Percentiles rank a stretch among this genome's conserved stretches.
phyloP scores from a whole-genome alignment of 1,140 invertebrate species.

The Eulimnadia texana region DNA sequence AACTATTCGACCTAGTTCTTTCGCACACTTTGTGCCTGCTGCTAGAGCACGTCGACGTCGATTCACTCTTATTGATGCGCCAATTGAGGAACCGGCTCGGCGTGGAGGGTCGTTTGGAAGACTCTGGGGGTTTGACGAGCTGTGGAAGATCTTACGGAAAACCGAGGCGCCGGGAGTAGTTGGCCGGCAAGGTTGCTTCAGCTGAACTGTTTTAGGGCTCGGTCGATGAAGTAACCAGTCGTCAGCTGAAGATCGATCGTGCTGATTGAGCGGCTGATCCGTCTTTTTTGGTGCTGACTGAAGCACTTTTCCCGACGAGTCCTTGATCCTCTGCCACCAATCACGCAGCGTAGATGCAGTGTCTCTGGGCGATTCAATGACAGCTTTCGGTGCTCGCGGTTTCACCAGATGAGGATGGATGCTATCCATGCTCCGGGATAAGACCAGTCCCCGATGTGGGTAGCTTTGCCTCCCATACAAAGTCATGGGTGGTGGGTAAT shows the following conservation, averaged over 20 bases:
- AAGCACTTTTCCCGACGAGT: not conserved
- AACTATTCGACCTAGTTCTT: not conserved
- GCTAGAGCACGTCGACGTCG: not conserved
- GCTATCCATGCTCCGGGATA: slow-evolving; percentile 1
- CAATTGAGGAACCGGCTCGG: not conserved
- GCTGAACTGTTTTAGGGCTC: not conserved
- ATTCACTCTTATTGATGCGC: not conserved
- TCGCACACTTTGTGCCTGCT: not conserved
- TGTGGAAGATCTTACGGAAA: slow-evolving; percentile 4
- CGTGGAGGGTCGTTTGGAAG: not conserved
- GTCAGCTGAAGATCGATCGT: not conserved
- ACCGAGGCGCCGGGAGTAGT: slow-evolving; percentile 2
- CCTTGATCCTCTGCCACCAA: slow-evolving; percentile 1
- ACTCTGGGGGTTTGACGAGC: not conserved
- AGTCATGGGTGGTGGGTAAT: not conserved
- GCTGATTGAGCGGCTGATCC: not conserved
- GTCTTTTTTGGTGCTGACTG: not conserved
- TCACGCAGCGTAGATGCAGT: not conserved
- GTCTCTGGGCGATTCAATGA: not conserved
- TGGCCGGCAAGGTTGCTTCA: not conserved
- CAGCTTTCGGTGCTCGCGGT: not conserved
- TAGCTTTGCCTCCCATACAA: not conserved
- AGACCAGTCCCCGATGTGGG: not conserved
- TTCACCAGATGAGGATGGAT: slow-evolving; percentile 4
- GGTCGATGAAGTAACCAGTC: slow-evolving; percentile 4